phyloP scores from a whole-genome alignment of 2,113 vertebrate genomes.

The Platichthys stellatus region DNA sequence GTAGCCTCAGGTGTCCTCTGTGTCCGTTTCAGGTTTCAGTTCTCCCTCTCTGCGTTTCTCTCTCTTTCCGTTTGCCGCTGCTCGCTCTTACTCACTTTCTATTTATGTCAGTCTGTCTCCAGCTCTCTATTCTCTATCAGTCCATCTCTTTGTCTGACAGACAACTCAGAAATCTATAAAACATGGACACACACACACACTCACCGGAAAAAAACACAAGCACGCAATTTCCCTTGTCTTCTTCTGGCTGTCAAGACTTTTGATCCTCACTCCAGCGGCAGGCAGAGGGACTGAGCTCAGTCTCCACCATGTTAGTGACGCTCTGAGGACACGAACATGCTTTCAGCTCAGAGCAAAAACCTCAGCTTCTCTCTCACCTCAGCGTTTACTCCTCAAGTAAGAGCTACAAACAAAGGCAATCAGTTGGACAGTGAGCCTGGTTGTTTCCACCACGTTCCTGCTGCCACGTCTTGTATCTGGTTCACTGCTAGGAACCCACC shows the following conservation, averaged over 20 bases:
- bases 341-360: slow-evolving; percentile 1
- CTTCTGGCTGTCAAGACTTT: slow-evolving; percentile 18
- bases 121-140: background rate
- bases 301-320: slow-evolving; percentile 22
- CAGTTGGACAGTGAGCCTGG: background rate
- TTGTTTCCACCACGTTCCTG: background rate
- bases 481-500: background rate
- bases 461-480: background rate
- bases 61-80: background rate
- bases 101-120: slow-evolving; percentile 2
- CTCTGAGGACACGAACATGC: slow-evolving; percentile 22
- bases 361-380: background rate
- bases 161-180: background rate
- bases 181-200: background rate
- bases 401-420: slow-evolving; percentile 13
- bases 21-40: background rate
- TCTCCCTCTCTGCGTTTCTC: background rate
- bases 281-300: slow-evolving; percentile 14
- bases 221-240: slow-evolving; percentile 7
- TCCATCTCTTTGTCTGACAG: slow-evolving; percentile 16
- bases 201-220: background rate
- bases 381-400: background rate
- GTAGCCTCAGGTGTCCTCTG: background rate
- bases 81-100: slow-evolving; percentile 12
- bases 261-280: slow-evolving; percentile 27